A percentile compares a stretch with the other conserved stretches of the same genome.
Conservation (phyloP, 2,797 vertebrate species). For the Arvicola amphibius region DNA sequence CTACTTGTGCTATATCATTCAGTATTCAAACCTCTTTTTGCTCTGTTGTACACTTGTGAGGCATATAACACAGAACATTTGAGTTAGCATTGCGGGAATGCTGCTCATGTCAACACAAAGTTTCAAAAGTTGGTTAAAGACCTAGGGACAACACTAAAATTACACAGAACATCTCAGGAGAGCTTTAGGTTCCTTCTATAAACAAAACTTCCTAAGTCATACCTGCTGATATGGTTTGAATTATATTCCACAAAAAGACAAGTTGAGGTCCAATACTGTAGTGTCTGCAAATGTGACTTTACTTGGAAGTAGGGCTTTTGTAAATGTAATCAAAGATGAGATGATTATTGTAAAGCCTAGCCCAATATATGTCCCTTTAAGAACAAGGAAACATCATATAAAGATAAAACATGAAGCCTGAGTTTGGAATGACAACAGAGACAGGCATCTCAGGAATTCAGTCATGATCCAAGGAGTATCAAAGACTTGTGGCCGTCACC, state of each 20-base stretch:
- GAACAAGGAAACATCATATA: neutral
- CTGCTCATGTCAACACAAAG: neutral
- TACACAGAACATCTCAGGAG: neutral
- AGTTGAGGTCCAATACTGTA: neutral
- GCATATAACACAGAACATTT: neutral
- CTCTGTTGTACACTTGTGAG: neutral
- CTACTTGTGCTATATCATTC: neutral
- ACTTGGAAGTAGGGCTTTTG: slow-evolving; percentile 13
- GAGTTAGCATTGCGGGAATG: slow-evolving; percentile 22
- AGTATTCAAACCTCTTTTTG: neutral
- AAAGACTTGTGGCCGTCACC: neutral
- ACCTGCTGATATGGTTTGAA: neutral
- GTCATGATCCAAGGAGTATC: neutral
- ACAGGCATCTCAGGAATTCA: too few species aligned
- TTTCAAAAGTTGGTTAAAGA: neutral
- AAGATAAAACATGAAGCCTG: neutral
- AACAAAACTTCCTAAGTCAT: neutral
- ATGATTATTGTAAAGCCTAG: neutral
- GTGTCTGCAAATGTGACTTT: neutral
- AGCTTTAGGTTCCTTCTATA: neutral
- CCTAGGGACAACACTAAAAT: neutral
- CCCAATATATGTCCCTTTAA: neutral
- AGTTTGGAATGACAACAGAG: neutral
- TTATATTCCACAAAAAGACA: neutral
- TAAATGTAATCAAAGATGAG: neutral